Conservation (phyloP, 2,113 vertebrate species). For the Pteronura brasiliensis region DNA sequence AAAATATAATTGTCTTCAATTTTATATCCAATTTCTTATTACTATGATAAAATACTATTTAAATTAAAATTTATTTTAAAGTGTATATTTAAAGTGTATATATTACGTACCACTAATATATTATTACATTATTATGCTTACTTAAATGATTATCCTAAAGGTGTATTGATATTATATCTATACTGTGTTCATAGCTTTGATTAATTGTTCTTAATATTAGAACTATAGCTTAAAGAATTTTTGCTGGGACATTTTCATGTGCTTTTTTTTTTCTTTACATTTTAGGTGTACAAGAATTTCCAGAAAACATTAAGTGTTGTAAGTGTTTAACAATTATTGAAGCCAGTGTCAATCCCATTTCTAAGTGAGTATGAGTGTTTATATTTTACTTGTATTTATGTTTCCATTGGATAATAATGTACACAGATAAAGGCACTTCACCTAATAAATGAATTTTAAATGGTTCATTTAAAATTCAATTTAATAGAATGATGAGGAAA, state of each 20-base stretch:
- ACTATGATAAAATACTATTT: conserved; percentile 10
- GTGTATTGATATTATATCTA: not conserved
- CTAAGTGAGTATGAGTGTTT: conserved; percentile 91
- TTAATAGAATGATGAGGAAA: conserved; percentile 15
- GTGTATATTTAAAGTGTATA: not conserved
- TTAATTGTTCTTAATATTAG: conserved; percentile 14
- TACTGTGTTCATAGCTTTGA: not conserved
- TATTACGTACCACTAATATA: not conserved
- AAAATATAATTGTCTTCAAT: not conserved
- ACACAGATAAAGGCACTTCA: not conserved
- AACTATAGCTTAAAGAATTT: not conserved
- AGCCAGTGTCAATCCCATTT: conserved; percentile 99
- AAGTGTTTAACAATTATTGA: conserved; percentile 99
- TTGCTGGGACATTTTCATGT: not conserved
- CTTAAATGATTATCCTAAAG: not conserved
- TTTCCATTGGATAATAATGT: conserved; percentile 19
- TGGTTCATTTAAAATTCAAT: not conserved
- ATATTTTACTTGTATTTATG: conserved; percentile 1
- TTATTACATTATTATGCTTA: not conserved
- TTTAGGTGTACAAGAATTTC: conserved; percentile 98
- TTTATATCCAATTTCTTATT: not conserved
- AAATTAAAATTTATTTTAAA: conserved; percentile 8
- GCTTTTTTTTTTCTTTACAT: conserved; percentile 18
- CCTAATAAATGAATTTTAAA: not conserved
- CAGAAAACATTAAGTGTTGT: conserved; percentile 99